A percentile compares a stretch with the other conserved stretches of the same genome.
Evolutionary conservation across 2,797 vertebrate species (phyloP).

Genomic region (Poeciliopsis paucimaculata): DNA sequence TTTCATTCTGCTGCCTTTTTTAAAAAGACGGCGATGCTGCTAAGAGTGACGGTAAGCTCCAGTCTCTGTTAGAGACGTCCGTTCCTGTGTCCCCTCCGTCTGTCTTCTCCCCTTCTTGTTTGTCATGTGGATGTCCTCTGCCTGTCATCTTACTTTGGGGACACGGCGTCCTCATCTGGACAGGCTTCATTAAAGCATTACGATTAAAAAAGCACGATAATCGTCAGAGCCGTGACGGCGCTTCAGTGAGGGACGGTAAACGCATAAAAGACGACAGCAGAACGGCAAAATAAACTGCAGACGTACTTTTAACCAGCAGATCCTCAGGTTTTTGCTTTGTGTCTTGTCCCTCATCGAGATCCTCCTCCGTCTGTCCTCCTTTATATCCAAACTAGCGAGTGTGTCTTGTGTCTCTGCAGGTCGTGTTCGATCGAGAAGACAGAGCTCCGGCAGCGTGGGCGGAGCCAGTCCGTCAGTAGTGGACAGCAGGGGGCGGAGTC

Average conservation of each 20-base stretch:
- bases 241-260: no score
- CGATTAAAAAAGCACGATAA: no score
- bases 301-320: no score
- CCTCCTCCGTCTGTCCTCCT: neutral
- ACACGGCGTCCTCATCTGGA: neutral
- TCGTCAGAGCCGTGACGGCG: no score
- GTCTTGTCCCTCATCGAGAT: no score
- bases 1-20: constrained; percentile 84
- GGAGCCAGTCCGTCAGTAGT: constrained; percentile 83
- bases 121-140: constrained; percentile 78
- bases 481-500: constrained; percentile 93
- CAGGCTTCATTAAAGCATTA: no score
- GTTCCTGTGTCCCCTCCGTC: constrained; percentile 47
- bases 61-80: constrained; percentile 13
- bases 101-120: constrained; percentile 48
- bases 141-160: constrained; percentile 38
- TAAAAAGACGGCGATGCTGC: constrained; percentile 95
- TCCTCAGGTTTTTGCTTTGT: no score
- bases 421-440: constrained; percentile 92
- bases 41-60: constrained; percentile 97
- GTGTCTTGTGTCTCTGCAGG: constrained; percentile 70
- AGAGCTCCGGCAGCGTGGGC: constrained; percentile 89
- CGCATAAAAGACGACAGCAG: no score
- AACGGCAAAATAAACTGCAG: no score
- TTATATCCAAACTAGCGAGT: neutral